Evolutionary conservation across 2,797 vertebrate genomes (phyloP).

Genomic region (Gouania willdenowi): DNA sequence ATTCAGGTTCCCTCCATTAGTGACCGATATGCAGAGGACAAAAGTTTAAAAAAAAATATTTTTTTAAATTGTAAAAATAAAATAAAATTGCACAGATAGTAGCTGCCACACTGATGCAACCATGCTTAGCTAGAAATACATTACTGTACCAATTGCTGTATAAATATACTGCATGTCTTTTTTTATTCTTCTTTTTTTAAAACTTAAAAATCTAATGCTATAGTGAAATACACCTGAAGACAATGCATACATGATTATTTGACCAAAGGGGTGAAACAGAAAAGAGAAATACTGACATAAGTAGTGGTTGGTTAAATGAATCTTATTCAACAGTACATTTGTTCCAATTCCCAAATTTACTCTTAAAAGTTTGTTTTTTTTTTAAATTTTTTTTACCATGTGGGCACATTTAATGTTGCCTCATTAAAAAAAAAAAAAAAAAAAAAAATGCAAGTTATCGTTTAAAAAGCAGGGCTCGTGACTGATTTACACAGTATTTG

Average conservation of each 20-base stretch:
- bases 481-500: conserved; percentile 43
- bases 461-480: conserved; percentile 19
- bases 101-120: conserved; percentile 76
- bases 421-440: neutral
- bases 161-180: conserved; percentile 75
- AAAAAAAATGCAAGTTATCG: conserved; percentile 14
- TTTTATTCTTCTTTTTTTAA: conserved; percentile 42
- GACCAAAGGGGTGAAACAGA: conserved; percentile 46
- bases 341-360: conserved; percentile 3
- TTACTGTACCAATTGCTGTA: conserved; percentile 72
- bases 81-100: conserved; percentile 58
- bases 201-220: conserved; percentile 69
- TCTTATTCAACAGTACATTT: conserved; percentile 50
- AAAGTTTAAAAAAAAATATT: conserved; percentile 28
- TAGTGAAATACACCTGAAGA: conserved; percentile 72
- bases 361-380: conserved; percentile 1
- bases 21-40: conserved; percentile 38
- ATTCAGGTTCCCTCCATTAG: conserved; percentile 12
- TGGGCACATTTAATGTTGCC: too few species aligned
- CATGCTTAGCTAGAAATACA: conserved; percentile 77
- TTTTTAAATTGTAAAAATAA: conserved; percentile 18
- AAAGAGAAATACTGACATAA: conserved; percentile 63
- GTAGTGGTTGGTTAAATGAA: conserved; percentile 73
- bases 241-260: conserved; percentile 67
- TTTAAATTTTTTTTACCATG: too few species aligned